These are phyloP conservation scores for Neomorphus geoffroyi DNA, from an alignment of 2,797 vertebrate species.

Conservation along the genomic window DNA sequence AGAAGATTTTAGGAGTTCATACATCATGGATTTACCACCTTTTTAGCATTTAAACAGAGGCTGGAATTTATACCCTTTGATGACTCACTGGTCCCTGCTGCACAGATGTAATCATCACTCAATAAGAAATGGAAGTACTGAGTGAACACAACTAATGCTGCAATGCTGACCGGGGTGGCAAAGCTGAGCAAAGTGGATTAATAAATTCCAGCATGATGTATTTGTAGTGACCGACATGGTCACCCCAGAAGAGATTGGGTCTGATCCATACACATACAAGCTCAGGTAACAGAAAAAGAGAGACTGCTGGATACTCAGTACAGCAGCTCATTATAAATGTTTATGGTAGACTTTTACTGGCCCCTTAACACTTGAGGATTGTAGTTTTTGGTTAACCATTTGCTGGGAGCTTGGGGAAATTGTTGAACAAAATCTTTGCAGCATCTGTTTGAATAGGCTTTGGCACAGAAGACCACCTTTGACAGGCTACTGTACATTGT, in stretches of 20 bases:
- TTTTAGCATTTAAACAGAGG: conserved; percentile 37
- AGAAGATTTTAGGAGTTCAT: conserved; percentile 25
- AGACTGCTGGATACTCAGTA: not conserved
- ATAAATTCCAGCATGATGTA: conserved; percentile 15
- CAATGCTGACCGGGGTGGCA: not conserved
- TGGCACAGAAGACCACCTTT: not conserved
- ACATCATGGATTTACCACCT: conserved; percentile 43
- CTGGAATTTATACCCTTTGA: conserved; percentile 20
- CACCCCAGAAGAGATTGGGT: not conserved
- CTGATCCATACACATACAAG: not conserved
- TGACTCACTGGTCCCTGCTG: conserved; percentile 5
- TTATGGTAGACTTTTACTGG: not conserved
- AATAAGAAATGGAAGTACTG: not conserved
- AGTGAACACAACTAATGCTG: not conserved
- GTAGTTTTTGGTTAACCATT: not conserved
- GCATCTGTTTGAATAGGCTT: not conserved
- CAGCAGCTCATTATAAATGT: not conserved
- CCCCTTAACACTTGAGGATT: not conserved
- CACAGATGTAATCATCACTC: conserved; percentile 19
- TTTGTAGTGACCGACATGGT: not conserved
- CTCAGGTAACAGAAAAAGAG: not conserved
- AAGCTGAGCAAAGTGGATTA: conserved; percentile 14
- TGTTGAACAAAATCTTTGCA: not conserved
- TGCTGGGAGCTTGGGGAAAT: not conserved
- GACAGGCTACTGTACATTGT: not conserved